These are phyloP conservation scores for Archegozetes longisetosus DNA, from an alignment of 1,140 invertebrate genomes.

Conservation along the genomic window DNA sequence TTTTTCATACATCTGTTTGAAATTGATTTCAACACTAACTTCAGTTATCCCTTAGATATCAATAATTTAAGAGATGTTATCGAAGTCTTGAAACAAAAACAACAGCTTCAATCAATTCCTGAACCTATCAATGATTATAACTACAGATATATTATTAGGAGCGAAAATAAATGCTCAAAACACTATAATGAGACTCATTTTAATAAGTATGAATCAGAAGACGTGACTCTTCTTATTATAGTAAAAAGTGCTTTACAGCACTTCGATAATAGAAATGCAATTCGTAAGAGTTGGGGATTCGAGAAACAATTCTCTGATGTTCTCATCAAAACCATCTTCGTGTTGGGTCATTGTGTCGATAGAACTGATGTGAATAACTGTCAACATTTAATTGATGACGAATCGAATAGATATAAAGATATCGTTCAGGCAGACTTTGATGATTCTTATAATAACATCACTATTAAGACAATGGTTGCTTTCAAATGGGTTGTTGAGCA, in stretches of 20 bases:
- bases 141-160: background rate
- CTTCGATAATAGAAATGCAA: slow-evolving; percentile 47
- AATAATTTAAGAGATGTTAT: slow-evolving; percentile 27
- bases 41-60: slow-evolving; percentile 47
- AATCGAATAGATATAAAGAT: slow-evolving; percentile 50
- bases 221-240: slow-evolving; percentile 32
- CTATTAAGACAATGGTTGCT: slow-evolving; percentile 78
- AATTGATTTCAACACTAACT: slow-evolving; percentile 42
- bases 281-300: slow-evolving; percentile 67
- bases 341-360: slow-evolving; percentile 40
- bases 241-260: slow-evolving; percentile 66
- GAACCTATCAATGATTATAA: slow-evolving; percentile 1
- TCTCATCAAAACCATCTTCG: slow-evolving; percentile 45
- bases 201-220: background rate
- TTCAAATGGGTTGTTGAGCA: slow-evolving; percentile 60
- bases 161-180: background rate
- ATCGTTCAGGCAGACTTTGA: slow-evolving; percentile 62
- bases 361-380: slow-evolving; percentile 25
- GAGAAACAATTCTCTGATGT: slow-evolving; percentile 57
- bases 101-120: background rate
- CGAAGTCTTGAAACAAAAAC: slow-evolving; percentile 11
- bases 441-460: slow-evolving; percentile 80
- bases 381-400: slow-evolving; percentile 35
- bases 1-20: slow-evolving; percentile 50
- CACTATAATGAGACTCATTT: too few species aligned